Base-by-base conservation (phyloP, 2,113 vertebrate species). In the Syngnathus typhle region DNA sequence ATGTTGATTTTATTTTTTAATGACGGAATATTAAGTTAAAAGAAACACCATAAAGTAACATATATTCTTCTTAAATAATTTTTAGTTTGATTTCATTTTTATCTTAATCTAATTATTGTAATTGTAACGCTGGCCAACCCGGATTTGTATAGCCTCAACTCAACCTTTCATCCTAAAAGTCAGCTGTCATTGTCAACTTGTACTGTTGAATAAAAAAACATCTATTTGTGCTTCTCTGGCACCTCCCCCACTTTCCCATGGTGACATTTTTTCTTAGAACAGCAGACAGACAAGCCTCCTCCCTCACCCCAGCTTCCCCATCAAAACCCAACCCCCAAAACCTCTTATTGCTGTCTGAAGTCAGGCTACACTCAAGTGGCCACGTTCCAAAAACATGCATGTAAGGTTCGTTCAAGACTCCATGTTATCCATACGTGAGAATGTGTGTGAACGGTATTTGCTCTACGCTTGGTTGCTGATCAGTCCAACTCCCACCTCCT, bases 211-310 rank as follows among this genome's bases (percentile, higher is more conserved):
- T 15, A 49, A 49, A 49, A 47, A 52, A n/a, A 19, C 49, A 16
- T 56, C 23, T 67, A 54, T 43, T 58, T 67, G 18, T 52, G 19
- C 7, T 52, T 9, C 49, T 52, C 49, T n/a, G 3, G 49, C 49
- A 52, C 49, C 49, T 52, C 49, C 77, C 56, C 56, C 23, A n/a
- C 55, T 54, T 64, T 56, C 49, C 64, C 32, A 73, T 15, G 16
- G 47, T n/a, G 7, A 10, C 5, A 69, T 61, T 55, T 72, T 67
- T 64, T 82, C 72, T 78, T 68, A 80, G 75, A 71, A 76, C 71
- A 83, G 68, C 71, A 83, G 61, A 70, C 74, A 81, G 70, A 70
- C 77, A 81, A 70, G 44, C 41, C 51, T 11, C 41, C 41, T 71
- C 65, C 38, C 71, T 70, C 76, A 63, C 60, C 37, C 13, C 56